These are phyloP conservation scores for Saturnia pavonia DNA, from an alignment of 2,888 invertebrate species.

Conservation along the genomic window DNA sequence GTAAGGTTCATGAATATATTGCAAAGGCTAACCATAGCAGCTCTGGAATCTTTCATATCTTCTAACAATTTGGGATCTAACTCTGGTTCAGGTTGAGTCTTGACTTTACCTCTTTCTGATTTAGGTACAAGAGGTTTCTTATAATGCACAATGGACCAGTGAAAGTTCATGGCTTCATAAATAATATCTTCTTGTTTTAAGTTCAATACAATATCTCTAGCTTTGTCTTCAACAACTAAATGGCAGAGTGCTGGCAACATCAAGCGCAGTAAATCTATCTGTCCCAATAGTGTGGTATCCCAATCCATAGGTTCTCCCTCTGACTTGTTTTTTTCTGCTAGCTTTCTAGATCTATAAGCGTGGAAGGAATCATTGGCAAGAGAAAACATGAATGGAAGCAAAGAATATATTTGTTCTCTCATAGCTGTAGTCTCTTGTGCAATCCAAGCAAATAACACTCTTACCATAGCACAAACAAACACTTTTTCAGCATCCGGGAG, in stretches of 20 bases:
- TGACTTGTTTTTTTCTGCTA: constrained; percentile 85
- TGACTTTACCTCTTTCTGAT: constrained; percentile 88
- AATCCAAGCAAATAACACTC: constrained; percentile 93
- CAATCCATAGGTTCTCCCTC: constrained; percentile 78
- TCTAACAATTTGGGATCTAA: constrained; percentile 87
- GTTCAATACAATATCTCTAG: constrained; percentile 89
- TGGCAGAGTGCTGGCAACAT: constrained; percentile 95
- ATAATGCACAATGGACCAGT: constrained; percentile 93
- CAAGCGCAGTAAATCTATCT: constrained; percentile 88
- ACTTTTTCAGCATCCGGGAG: constrained; percentile 86
- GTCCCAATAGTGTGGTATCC: constrained; percentile 74
- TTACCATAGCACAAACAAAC: constrained; percentile 91
- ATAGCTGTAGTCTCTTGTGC: constrained; percentile 95
- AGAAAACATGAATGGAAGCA: constrained; percentile 91
- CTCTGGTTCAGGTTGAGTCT: constrained; percentile 89
- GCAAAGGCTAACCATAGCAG: constrained; percentile 93
- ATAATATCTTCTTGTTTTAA: constrained; percentile 90
- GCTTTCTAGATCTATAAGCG: constrained; percentile 84
- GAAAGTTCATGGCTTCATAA: constrained; percentile 89
- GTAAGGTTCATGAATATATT: constrained; percentile 96
- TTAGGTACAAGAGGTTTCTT: constrained; percentile 91
- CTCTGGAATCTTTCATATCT: constrained; percentile 91
- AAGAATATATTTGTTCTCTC: constrained; percentile 90
- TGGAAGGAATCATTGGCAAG: constrained; percentile 92
- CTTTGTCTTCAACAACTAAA: constrained; percentile 94